Evolutionary conservation across 2,113 vertebrate species (phyloP).

Genomic region (Choloepus hoffmanni): DNA sequence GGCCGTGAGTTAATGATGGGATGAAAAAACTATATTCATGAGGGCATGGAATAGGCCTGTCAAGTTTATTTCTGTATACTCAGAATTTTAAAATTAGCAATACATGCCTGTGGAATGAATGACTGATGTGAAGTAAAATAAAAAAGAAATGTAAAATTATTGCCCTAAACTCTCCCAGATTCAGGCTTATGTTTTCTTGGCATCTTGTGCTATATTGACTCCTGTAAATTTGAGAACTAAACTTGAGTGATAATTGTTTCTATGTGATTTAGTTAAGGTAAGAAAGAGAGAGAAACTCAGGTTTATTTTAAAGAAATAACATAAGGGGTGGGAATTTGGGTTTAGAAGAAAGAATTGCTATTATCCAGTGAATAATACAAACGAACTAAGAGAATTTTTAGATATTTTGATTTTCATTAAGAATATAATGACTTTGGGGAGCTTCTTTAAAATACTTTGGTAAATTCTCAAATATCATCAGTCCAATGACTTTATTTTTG

Average conservation of each 20-base stretch:
- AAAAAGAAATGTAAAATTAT: neutral
- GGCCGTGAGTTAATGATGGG: too few relatives aligned
- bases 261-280: neutral
- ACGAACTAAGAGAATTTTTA: neutral
- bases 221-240: too few relatives aligned
- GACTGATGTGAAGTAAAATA: neutral
- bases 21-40: too few relatives aligned
- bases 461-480: neutral
- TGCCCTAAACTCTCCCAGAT: neutral
- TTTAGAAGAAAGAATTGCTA: neutral
- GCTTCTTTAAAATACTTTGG: neutral
- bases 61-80: neutral
- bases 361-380: neutral
- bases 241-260: neutral
- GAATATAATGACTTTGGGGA: neutral
- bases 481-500: neutral
- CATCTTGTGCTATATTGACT: neutral
- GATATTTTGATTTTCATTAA: neutral
- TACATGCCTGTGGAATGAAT: neutral
- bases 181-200: neutral
- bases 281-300: neutral
- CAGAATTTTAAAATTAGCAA: neutral
- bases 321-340: neutral
- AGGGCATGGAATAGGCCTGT: neutral
- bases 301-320: neutral